These are phyloP conservation scores for Bimastos eiseni DNA, from an alignment of 2,888 invertebrate species.

Conservation along the genomic window DNA sequence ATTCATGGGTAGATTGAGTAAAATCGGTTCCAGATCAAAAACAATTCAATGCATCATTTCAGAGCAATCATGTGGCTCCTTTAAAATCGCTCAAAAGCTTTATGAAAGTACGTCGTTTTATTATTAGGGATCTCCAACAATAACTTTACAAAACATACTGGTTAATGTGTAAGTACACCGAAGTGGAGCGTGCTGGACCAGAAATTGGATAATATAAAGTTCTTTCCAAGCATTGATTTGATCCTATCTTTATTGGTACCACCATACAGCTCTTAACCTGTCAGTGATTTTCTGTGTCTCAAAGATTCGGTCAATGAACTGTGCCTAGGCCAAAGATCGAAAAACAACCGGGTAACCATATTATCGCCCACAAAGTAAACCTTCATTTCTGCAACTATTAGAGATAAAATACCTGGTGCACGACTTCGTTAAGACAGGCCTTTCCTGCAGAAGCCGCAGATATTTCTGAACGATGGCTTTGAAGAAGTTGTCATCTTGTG, in stretches of 20 bases:
- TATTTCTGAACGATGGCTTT: conserved; percentile 7
- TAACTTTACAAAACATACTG: too few relatives aligned
- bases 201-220: not conserved
- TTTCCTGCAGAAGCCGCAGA: not conserved
- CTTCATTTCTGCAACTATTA: not conserved
- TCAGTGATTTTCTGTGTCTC: not conserved
- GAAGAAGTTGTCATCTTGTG: not conserved
- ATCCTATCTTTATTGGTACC: not conserved
- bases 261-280: not conserved
- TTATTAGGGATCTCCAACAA: too few relatives aligned
- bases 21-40: not conserved
- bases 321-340: not conserved
- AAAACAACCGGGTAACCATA: not conserved
- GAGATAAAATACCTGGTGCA: not conserved
- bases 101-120: too few relatives aligned
- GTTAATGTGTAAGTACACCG: not conserved
- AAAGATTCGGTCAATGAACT: not conserved
- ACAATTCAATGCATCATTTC: not conserved
- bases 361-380: not conserved
- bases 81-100: too few relatives aligned
- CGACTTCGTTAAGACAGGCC: not conserved
- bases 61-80: not conserved
- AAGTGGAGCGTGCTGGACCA: not conserved
- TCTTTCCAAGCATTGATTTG: not conserved
- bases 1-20: too few relatives aligned